Base-by-base conservation (phyloP, 2,888 invertebrate genomes). In the Anthrax anthrax region DNA sequence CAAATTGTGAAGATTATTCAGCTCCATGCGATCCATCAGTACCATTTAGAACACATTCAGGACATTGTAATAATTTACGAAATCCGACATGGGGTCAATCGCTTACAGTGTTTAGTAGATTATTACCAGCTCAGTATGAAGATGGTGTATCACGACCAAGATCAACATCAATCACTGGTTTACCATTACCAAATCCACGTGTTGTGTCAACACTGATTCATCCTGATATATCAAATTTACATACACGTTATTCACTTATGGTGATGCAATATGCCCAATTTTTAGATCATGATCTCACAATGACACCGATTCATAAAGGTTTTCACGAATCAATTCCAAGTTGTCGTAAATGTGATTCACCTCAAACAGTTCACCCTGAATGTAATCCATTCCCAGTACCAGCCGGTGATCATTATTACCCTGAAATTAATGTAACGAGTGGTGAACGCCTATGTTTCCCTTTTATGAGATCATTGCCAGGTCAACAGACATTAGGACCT, bases 241-340 rank as follows among this genome's bases (percentile, higher is more conserved):
- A 91, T 60, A 82, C 81, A 1, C 74, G 89, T 8, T 92, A 94
- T 66, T 85, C 90, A 0, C 70, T 94, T 17, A 87, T 94, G 84
- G 77, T 86, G 37, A 95, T 95, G 94, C 94, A 94, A 70, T 94
- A 81, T 58, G 94, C 91, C 0, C 94, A 95, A 65, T 84, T 96
- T 58, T 65, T 95, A 18, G 95, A 95, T 65, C 95, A 95, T 69
- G 95, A 95, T 64, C 72, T 96, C 43, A 94, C 94, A 1, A 81
- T 92, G 77, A 92, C 94, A 1, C 95, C 91, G 2, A 88, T 90
- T 46, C 88, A 86, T 59, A 87, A 87, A 72, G 88, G 88, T 57
- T 88, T 88, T 72, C 84, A 84, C 61, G 87, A 90, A 57, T 88
- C 89, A 0, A 89, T 92, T 53, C 86, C 92, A 0, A 84, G 88